These are phyloP conservation scores for Apostichopus californicus DNA, from an alignment of 35 echinoderm and acorn worm species.

Conservation along the genomic window DNA sequence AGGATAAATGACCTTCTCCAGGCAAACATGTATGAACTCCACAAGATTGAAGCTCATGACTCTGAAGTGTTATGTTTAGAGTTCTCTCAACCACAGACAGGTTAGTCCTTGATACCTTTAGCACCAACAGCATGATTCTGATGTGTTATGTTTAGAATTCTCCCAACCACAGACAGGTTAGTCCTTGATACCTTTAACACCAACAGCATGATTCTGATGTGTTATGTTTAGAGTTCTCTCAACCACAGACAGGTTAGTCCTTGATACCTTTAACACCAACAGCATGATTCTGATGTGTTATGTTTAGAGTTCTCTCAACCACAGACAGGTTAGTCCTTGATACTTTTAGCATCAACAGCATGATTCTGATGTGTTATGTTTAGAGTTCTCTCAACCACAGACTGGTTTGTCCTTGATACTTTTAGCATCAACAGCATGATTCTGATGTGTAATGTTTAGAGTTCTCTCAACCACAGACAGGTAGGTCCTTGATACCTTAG, in stretches of 20 bases:
- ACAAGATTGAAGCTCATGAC: constrained; percentile 97
- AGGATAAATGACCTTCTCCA: constrained; percentile 85
- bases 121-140: too few relatives aligned
- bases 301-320: constrained; percentile 85
- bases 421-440: background rate
- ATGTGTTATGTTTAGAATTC: too few relatives aligned
- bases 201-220: too few relatives aligned
- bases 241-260: constrained; percentile 79
- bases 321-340: constrained; percentile 70
- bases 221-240: constrained; percentile 75
- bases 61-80: constrained; percentile 94
- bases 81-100: constrained; percentile 84
- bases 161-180: constrained; percentile 61
- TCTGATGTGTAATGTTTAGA: constrained; percentile 46
- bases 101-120: constrained; percentile 43
- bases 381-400: constrained; percentile 83
- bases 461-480: constrained; percentile 84
- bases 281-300: too few relatives aligned
- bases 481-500: constrained; percentile 48
- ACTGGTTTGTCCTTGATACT: constrained; percentile 63
- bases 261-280: background rate
- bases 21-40: constrained; percentile 71
- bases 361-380: background rate
- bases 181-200: background rate
- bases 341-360: background rate